phyloP scores from a whole-genome alignment of 2,888 invertebrate genomes.

The Cancer borealis region DNA sequence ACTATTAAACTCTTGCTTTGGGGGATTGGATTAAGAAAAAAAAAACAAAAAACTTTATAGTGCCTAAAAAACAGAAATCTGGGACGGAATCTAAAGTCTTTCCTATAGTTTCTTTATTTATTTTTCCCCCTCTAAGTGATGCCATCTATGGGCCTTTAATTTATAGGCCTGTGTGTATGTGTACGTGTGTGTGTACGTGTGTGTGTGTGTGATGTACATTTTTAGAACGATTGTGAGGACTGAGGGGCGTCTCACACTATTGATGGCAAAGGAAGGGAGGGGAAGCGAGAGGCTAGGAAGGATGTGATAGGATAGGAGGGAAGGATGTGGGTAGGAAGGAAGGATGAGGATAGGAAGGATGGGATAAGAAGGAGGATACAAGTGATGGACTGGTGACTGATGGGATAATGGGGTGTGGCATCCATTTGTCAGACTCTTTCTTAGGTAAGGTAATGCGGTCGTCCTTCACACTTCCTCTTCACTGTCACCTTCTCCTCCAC shows the following conservation, averaged over 20 bases:
- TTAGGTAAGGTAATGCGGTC: not conserved
- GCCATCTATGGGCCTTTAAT: not conserved
- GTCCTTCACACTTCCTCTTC: too few species aligned
- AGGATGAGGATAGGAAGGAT: not conserved
- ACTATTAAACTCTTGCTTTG: conserved; percentile 29
- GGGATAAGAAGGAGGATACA: not conserved
- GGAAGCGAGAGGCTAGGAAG: not conserved
- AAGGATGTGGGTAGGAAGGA: not conserved
- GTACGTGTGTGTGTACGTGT: not conserved
- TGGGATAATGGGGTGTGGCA: not conserved
- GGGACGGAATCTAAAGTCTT: not conserved
- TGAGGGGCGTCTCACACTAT: not conserved
- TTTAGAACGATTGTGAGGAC: not conserved
- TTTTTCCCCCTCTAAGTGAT: not conserved
- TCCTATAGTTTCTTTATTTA: not conserved
- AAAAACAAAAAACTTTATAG: not conserved
- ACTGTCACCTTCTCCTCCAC: not conserved
- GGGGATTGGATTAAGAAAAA: not conserved
- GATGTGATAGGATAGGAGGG: not conserved
- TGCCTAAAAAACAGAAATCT: not conserved
- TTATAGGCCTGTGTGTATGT: not conserved
- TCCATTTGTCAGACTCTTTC: not conserved
- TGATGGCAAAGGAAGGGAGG: not conserved
- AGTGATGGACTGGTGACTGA: not conserved
- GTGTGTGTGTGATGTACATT: not conserved